These are phyloP conservation scores for Scelioninae gen. 1 DNA, from an alignment of 2,888 invertebrate species.

Conservation along the genomic window DNA sequence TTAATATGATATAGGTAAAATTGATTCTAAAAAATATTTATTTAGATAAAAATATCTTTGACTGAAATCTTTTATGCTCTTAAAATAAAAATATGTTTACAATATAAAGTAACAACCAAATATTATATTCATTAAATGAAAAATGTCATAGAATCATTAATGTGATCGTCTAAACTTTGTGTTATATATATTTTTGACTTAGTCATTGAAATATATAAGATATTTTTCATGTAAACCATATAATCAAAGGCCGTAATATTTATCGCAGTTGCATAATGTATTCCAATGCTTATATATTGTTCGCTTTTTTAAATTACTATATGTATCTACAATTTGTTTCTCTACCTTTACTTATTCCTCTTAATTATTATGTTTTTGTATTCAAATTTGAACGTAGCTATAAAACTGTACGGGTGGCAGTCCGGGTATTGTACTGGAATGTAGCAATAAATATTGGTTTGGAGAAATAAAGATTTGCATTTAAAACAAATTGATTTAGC, in stretches of 20 bases:
- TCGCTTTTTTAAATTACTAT: conserved; percentile 48
- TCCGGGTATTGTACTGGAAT: conserved; percentile 79
- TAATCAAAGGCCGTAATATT: conserved; percentile 38
- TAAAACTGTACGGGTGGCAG: conserved; percentile 76
- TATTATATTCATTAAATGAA: too few species aligned
- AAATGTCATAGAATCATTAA: too few species aligned
- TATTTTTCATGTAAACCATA: conserved; percentile 21
- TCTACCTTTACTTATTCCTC: conserved; percentile 52
- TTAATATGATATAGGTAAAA: too few species aligned
- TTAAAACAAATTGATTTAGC: too few species aligned
- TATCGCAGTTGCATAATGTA: conserved; percentile 48
- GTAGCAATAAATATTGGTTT: conserved; percentile 72
- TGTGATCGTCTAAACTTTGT: too few species aligned
- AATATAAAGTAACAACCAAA: too few species aligned
- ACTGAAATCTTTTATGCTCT: too few species aligned
- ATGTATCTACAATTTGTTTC: conserved; percentile 71
- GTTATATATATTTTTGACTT: neutral
- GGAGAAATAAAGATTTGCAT: conserved; percentile 31
- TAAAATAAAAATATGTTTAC: too few species aligned
- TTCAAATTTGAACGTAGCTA: conserved; percentile 67
- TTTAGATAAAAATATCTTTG: too few species aligned
- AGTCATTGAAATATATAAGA: conserved; percentile 12
- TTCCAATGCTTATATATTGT: conserved; percentile 71
- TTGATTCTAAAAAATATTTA: too few species aligned
- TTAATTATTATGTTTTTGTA: conserved; percentile 37